Evolutionary conservation across 2,797 vertebrate genomes (phyloP).

Genomic region (Gymnoscopelus braueri): DNA sequence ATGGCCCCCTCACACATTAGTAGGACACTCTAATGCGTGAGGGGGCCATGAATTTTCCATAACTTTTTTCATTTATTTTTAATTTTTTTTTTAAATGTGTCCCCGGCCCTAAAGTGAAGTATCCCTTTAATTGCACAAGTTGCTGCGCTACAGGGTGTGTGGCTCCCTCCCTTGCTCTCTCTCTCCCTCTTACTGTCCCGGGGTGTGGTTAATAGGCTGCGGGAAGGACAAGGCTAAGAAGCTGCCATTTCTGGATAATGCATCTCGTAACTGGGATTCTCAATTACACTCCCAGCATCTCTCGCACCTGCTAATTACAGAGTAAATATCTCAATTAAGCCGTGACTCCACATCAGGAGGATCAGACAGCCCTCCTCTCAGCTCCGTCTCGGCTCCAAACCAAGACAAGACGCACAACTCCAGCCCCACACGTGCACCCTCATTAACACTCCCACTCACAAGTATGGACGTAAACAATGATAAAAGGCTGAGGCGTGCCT

Average conservation of each 20-base stretch:
- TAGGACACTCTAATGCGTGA: too few relatives aligned
- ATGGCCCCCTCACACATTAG: too few relatives aligned
- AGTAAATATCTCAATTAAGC: constrained; percentile 93
- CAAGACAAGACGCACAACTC: constrained; percentile 68
- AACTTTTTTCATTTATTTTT: too few relatives aligned
- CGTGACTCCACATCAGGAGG: constrained; percentile 81
- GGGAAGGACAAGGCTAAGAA: constrained; percentile 77
- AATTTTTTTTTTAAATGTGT: too few relatives aligned
- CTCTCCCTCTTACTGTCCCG: constrained; percentile 47
- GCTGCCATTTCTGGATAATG: constrained; percentile 74
- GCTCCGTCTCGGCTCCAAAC: constrained; percentile 63
- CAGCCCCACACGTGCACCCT: constrained; percentile 65
- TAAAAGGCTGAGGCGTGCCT: constrained; percentile 69
- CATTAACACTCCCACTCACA: constrained; percentile 59
- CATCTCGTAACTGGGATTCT: constrained; percentile 81
- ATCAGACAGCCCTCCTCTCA: constrained; percentile 79
- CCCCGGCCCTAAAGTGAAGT: too few relatives aligned
- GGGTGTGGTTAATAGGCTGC: constrained; percentile 78
- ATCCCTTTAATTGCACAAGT: constrained; percentile 48
- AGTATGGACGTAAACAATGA: constrained; percentile 22
- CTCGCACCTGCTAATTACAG: constrained; percentile 89
- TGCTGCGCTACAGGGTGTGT: constrained; percentile 20
- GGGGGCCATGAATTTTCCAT: too few relatives aligned
- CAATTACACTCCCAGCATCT: constrained; percentile 84
- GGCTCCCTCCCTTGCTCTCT: neutral